Evolutionary conservation across 2,113 vertebrate species (phyloP).

Genomic region (Rhegmatorhina hoffmannsi): DNA sequence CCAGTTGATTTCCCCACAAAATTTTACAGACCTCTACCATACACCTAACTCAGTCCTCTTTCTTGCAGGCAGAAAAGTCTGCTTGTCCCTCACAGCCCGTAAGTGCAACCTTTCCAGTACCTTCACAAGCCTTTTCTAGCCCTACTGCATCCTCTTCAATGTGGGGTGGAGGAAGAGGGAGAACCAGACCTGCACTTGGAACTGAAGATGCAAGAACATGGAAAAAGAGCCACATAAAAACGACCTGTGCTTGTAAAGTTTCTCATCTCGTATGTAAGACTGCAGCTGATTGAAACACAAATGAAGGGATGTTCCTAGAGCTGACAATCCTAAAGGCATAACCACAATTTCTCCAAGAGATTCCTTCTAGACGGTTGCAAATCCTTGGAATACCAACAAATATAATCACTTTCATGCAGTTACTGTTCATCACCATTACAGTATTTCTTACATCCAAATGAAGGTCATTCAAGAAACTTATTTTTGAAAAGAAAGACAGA

Average conservation of each 20-base stretch:
- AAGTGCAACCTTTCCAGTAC: neutral
- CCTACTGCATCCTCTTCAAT: neutral
- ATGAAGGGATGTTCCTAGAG: neutral
- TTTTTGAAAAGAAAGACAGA: neutral
- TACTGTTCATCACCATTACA: neutral
- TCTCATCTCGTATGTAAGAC: neutral
- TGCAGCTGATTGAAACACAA: neutral
- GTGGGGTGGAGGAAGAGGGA: neutral
- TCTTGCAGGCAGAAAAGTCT: neutral
- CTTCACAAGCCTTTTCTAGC: neutral
- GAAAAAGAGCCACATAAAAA: neutral
- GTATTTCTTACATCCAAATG: neutral
- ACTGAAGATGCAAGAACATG: neutral
- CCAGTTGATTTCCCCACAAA: neutral
- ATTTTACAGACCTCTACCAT: neutral
- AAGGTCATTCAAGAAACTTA: neutral
- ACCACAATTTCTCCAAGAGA: neutral
- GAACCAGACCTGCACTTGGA: neutral
- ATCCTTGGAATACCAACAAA: neutral
- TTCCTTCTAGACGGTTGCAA: neutral
- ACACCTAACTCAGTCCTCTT: neutral
- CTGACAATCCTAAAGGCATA: neutral
- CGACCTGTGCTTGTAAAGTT: neutral
- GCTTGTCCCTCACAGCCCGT: neutral
- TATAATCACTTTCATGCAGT: neutral